Conservation (phyloP, 2,113 vertebrate genomes). For the Herpailurus yagouaroundi region DNA sequence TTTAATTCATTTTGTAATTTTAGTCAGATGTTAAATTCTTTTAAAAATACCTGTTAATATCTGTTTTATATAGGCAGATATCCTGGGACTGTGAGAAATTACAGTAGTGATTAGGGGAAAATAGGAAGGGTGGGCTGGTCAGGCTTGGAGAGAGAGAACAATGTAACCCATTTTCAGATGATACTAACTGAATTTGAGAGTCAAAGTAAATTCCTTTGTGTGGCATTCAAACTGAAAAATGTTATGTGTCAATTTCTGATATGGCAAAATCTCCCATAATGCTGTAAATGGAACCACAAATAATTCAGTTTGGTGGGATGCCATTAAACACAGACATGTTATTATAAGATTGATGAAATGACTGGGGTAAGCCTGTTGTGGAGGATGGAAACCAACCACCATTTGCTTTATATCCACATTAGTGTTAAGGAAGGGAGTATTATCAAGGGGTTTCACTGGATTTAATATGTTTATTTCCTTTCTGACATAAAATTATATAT, state of each 20-base stretch:
- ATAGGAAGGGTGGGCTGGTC: background rate
- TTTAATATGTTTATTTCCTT: conserved; percentile 29
- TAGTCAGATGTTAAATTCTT: background rate
- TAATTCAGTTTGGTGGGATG: background rate
- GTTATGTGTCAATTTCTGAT: background rate
- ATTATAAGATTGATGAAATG: background rate
- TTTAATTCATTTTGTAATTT: conserved; percentile 39
- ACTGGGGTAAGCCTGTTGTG: background rate
- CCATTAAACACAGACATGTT: background rate
- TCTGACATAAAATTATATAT: background rate
- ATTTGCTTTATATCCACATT: background rate
- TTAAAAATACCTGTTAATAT: background rate
- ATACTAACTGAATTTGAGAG: background rate
- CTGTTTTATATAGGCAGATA: background rate
- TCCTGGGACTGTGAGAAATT: background rate
- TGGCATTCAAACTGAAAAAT: background rate
- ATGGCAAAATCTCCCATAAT: background rate
- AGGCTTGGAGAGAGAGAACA: background rate
- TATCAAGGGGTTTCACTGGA: background rate
- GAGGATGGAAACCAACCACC: background rate
- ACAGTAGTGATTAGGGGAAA: background rate
- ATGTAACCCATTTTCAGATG: background rate
- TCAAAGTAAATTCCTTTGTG: background rate
- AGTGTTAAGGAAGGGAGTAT: background rate
- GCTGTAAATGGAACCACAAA: background rate